Base-by-base conservation (phyloP, 2,797 vertebrate genomes). In the Epinephelus awoara region DNA sequence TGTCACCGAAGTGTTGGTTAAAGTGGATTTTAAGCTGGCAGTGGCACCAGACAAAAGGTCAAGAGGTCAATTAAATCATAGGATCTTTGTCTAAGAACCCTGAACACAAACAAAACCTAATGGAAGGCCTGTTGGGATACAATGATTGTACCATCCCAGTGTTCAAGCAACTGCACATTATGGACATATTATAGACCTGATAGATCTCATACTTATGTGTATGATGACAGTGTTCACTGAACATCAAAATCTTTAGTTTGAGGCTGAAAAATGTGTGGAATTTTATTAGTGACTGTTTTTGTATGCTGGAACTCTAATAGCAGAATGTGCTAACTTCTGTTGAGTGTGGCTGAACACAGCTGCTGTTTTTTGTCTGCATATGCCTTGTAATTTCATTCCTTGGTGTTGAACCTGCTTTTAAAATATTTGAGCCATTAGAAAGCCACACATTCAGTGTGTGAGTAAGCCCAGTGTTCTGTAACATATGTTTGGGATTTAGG, bases 401-500 rank as follows among this genome's bases (percentile, higher is more conserved):
- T 15, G 2, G 15, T 15, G 13, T 47, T 11, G 6, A 54, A 15
- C 4, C 66, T 62, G 38, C 17, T 34, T n/a, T 52, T 38, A 54
- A 15, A 9, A 51, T 19, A 25, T 57, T 4, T 5, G 34, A 63
- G 51, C 63, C 19, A 23, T 44, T 23, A 12, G n/a, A 27, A 14
- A 21, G 47, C 7, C 18, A n/a, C 61, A 21, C 40, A 56, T 1
- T 52, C 52, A 18, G 25, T 42, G 50, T 71, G 49, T 72, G 66
- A 80, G n/a, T 13, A 47, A 63, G 46, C 79, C 15, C 1, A 63
- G 64, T 87, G 71, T 80, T 82, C 44, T 72, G 51, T 54, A 38
- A 70, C n/a, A 10, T 62, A 27, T 49, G 42, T 79, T 71, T 80
- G 66, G 67, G 66, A 47, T 69, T 52, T 75, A 23, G 57, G 46